Base-by-base conservation (phyloP, 2,797 vertebrate genomes). In the Micromesistius poutassou region DNA sequence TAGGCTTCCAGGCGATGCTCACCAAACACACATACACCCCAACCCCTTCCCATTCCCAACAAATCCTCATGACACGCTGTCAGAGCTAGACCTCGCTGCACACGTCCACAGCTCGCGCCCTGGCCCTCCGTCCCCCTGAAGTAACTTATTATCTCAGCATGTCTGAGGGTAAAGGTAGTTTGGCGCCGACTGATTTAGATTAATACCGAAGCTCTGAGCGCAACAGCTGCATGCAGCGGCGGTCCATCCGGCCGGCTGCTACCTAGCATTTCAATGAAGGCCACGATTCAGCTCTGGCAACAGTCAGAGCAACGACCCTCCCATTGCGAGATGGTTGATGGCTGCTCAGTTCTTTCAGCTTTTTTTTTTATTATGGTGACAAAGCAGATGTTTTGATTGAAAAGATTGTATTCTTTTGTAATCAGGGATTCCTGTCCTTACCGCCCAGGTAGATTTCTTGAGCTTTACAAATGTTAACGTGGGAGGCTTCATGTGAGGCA, bases 111-210 rank as follows among this genome's bases (percentile, higher is more conserved):
- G 70, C 73, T 77, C 76, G 76, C 73, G 33, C 76, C 77, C 77
- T 40, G 76, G 76, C 79, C 80, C 72, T 70, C 55, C 73, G 30
- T 84, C 31, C 74, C 76, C 80, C 19, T 71, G 68, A 83, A 77
- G 66, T 62, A 81, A 35, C 42, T 77, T 75, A 86, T 80, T 80
- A 84, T 82, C 75, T 70, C 78, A 73, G 76, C 30, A 40, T 68
- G 77, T 77, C 42, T 7, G 55, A 50, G 35, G 19, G 75, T 82
- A 77, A 81, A 80, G 73, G 78, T 84, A 80, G 85, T 87, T 83
- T 83, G 70, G 42, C 79, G 72, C 78, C 66, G 78, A 79, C 82
- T 81, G 84, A 86, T 87, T 83, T 78, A 84, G 82, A 89, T 89
- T 83, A 85, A 84, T 78, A 80, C 77, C 55, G 50, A 1, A 4